A percentile compares a stretch with the other conserved stretches of the same genome.
phyloP scores from a whole-genome alignment of 2,113 vertebrate genomes.

The human (Homo sapiens) region GRCh38 chr5:35964501-35965000 shows the following conservation, averaged over 20 bases:
- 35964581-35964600: neutral
- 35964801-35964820: neutral
- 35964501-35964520: neutral
- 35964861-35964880: neutral
- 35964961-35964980: neutral
- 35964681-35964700: neutral
- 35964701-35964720: neutral
- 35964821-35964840: neutral
- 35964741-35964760: neutral
- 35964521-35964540: neutral
- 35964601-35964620: too few relatives aligned
- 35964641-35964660: neutral
- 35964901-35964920: neutral
- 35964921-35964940: neutral
- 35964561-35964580: neutral
- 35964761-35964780: neutral
- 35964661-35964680: neutral
- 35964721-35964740: neutral
- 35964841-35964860: neutral
- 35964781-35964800: neutral
- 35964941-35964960: neutral
- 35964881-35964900: neutral
- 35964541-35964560: neutral
- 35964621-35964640: neutral
- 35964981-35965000: neutral